A percentile compares a stretch with the other conserved stretches of the same genome.
Evolutionary conservation across 2,888 invertebrate species (phyloP).

Genomic region (Plagodis dolabraria): DNA sequence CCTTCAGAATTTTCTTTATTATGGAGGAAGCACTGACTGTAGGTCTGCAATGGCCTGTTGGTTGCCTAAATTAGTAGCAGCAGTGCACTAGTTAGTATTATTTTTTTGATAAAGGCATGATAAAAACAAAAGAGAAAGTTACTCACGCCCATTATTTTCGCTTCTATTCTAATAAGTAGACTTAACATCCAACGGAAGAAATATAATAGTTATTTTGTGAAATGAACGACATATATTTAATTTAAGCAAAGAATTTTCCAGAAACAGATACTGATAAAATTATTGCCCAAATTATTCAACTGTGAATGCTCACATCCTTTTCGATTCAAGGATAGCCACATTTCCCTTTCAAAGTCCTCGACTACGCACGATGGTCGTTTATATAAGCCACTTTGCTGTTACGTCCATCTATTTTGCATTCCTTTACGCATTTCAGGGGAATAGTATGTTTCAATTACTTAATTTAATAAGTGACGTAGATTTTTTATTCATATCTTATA

Average conservation of each 20-base stretch:
- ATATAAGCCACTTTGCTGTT: slow-evolving; percentile 20
- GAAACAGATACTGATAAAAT: neutral
- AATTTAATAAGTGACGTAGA: neutral
- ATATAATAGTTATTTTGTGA: too few relatives aligned
- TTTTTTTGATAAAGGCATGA: too few relatives aligned
- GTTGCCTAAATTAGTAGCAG: too few relatives aligned
- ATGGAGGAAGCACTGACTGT: too few relatives aligned
- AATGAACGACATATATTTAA: neutral
- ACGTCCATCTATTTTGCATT: slow-evolving; percentile 33
- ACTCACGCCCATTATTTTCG: too few relatives aligned
- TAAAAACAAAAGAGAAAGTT: too few relatives aligned
- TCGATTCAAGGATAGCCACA: slow-evolving; percentile 36
- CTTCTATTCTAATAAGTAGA: too few relatives aligned
- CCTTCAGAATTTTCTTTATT: too few relatives aligned
- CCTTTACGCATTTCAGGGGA: slow-evolving; percentile 2
- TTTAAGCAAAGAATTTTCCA: neutral
- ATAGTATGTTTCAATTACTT: neutral
- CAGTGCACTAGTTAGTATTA: too few relatives aligned
- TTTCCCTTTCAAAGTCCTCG: slow-evolving; percentile 33
- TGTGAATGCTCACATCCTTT: slow-evolving; percentile 31
- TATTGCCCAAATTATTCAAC: slow-evolving; percentile 16
- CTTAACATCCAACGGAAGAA: too few relatives aligned
- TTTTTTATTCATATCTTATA: neutral
- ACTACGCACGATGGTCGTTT: slow-evolving; percentile 21
- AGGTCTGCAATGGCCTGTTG: too few relatives aligned